Conservation (phyloP, 2,888 invertebrate genomes). For the Stegophylla sp. region DNA sequence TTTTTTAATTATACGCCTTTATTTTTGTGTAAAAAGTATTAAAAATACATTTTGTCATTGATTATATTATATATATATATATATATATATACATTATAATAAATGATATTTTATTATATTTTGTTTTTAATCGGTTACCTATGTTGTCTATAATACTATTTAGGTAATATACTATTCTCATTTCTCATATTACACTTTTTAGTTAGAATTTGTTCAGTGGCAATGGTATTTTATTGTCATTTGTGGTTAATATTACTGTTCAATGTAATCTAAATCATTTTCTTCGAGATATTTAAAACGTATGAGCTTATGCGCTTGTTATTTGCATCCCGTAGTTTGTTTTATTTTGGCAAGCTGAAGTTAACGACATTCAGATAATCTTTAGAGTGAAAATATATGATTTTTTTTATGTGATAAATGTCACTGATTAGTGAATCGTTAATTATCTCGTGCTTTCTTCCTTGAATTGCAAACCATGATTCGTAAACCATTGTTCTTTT, state of each 20-base stretch:
- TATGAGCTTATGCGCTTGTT: not conserved
- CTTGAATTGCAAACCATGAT: constrained; percentile 30
- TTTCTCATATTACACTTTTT: no score
- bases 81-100: no score
- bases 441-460: constrained; percentile 48
- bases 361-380: not conserved
- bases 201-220: not conserved
- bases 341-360: not conserved
- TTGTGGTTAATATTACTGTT: not conserved
- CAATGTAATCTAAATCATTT: not conserved
- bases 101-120: not conserved
- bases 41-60: not conserved
- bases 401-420: constrained; percentile 36
- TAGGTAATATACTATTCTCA: no score
- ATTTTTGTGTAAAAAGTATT: not conserved
- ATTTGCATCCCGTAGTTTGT: not conserved
- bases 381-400: constrained; percentile 11
- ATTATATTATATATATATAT: no score
- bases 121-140: not conserved
- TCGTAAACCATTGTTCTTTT: constrained; percentile 47
- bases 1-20: no score
- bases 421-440: constrained; percentile 17
- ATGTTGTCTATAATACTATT: no score
- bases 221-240: not conserved
- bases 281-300: not conserved